These are phyloP conservation scores for Otolemur garnettii DNA, from an alignment of 2,113 vertebrate species.

Conservation along the genomic window DNA sequence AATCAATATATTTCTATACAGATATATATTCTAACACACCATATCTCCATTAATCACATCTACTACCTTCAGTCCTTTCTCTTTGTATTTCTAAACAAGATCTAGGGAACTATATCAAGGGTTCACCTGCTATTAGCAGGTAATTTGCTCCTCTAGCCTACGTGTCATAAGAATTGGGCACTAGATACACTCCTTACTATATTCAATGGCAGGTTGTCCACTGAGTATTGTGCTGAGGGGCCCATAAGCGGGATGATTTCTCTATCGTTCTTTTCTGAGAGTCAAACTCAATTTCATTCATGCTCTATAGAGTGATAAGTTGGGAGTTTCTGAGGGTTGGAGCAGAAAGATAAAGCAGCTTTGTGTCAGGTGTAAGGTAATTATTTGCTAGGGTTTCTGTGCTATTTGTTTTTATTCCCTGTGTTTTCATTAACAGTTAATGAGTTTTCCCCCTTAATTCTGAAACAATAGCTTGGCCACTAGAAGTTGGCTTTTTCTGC, in stretches of 20 bases:
- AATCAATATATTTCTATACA: slow-evolving; percentile 73
- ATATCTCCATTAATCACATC: slow-evolving; percentile 75
- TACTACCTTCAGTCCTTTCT: slow-evolving; percentile 18
- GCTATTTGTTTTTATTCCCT: slow-evolving; percentile 88
- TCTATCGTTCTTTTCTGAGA: slow-evolving; percentile 74
- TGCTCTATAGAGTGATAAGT: slow-evolving; percentile 73
- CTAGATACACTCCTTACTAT: background rate
- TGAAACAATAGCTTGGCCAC: slow-evolving; percentile 85
- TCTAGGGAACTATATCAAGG: slow-evolving; percentile 59
- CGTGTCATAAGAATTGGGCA: slow-evolving; percentile 61
- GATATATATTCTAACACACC: slow-evolving; percentile 67
- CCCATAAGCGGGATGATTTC: slow-evolving; percentile 61
- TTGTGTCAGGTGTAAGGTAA: slow-evolving; percentile 82
- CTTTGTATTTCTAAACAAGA: slow-evolving; percentile 68
- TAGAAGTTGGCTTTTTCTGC: slow-evolving; percentile 81
- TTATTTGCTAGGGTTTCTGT: slow-evolving; percentile 85
- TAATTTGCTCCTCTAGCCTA: slow-evolving; percentile 53
- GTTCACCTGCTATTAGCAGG: slow-evolving; percentile 67
- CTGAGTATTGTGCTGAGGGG: slow-evolving; percentile 41
- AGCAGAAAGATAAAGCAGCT: slow-evolving; percentile 80
- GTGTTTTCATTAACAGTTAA: slow-evolving; percentile 89
- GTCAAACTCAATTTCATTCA: slow-evolving; percentile 77
- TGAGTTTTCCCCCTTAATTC: slow-evolving; percentile 83
- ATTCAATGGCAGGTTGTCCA: slow-evolving; percentile 36
- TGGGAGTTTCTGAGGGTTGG: slow-evolving; percentile 76